phyloP scores from a whole-genome alignment of 2,797 vertebrate genomes.

The Phataginus tricuspis region DNA sequence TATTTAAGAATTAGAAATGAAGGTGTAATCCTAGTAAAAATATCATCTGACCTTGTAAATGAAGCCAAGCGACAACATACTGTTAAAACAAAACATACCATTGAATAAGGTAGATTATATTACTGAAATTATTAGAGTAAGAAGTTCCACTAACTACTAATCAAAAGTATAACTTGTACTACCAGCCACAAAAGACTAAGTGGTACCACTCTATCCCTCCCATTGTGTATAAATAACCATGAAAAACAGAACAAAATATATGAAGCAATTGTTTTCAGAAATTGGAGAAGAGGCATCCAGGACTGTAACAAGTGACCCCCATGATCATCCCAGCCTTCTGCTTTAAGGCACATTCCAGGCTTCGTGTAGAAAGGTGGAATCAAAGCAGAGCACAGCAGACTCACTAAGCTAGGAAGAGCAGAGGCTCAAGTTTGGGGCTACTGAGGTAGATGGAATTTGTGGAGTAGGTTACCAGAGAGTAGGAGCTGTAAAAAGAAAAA shows the following conservation, averaged over 20 bases:
- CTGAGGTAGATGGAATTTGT: not conserved
- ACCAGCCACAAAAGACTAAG: not conserved
- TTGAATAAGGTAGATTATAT: not conserved
- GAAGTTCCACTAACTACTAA: not conserved
- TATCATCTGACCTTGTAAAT: not conserved
- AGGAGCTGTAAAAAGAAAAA: not conserved
- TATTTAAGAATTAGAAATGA: constrained; percentile 13
- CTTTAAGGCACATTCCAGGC: not conserved
- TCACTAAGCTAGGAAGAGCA: not conserved
- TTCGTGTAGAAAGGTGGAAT: not conserved
- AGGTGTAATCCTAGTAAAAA: not conserved
- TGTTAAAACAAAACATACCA: not conserved
- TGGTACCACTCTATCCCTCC: not conserved
- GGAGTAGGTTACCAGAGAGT: not conserved
- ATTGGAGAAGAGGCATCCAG: not conserved
- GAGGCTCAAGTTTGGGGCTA: not conserved
- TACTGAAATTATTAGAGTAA: not conserved
- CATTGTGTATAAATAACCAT: not conserved
- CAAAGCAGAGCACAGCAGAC: not conserved
- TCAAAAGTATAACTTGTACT: not conserved
- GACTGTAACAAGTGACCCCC: not conserved
- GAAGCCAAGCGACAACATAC: not conserved
- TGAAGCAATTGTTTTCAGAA: not conserved
- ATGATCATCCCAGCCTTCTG: not conserved
- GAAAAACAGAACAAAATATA: not conserved